Evolutionary conservation across 37 sponge, comb jelly and placozoan genomes (phyloP).

Genomic region (Bolinopsis microptera): DNA sequence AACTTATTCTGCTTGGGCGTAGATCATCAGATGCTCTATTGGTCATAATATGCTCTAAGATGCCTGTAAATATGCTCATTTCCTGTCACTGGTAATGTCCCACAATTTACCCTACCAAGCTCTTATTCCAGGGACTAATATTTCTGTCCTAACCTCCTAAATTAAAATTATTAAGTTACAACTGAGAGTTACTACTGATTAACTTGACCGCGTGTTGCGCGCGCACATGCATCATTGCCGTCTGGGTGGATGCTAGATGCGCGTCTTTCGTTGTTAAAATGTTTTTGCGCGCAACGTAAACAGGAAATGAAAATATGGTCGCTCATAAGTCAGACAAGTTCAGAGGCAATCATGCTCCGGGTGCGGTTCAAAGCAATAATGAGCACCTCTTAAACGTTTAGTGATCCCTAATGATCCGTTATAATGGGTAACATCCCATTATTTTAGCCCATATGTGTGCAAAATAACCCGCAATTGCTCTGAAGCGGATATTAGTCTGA

Average conservation of each 20-base stretch:
- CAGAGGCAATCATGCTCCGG: background rate
- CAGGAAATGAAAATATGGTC: too few relatives aligned
- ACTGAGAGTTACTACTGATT: too few relatives aligned
- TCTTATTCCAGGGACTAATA: too few relatives aligned
- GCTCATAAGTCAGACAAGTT: background rate
- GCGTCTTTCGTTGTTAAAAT: background rate
- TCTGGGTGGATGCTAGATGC: background rate
- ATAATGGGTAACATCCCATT: background rate
- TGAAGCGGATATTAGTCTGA: background rate
- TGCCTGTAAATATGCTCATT: too few relatives aligned
- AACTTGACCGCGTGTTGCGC: background rate
- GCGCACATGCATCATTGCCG: background rate
- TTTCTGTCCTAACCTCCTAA: too few relatives aligned
- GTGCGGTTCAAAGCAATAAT: background rate
- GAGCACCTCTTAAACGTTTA: background rate
- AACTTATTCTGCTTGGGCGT: too few relatives aligned
- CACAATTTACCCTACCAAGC: too few relatives aligned
- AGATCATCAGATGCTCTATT: too few relatives aligned
- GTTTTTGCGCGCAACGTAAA: background rate
- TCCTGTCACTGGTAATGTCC: too few relatives aligned
- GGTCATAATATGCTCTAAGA: too few relatives aligned
- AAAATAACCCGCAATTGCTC: background rate
- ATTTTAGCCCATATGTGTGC: background rate
- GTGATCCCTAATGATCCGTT: background rate
- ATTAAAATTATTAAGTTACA: too few relatives aligned